A percentile compares a stretch with the other conserved stretches of the same genome.
These are phyloP conservation scores for Cuniculus paca DNA, from an alignment of 2,797 vertebrate genomes.

Conservation along the genomic window DNA sequence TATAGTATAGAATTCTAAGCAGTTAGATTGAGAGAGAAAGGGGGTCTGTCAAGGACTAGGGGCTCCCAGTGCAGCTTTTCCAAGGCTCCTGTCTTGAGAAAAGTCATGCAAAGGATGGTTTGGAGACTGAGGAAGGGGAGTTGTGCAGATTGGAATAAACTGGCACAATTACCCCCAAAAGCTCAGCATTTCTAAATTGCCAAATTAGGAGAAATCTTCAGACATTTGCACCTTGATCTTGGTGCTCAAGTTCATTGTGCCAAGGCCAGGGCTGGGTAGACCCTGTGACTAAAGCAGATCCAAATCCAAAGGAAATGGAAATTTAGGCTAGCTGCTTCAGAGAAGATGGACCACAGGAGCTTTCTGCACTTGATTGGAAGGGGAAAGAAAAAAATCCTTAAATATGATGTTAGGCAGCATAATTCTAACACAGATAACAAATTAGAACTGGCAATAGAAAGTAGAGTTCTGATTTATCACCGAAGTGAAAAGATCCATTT, in stretches of 20 bases:
- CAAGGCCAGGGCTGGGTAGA: background rate
- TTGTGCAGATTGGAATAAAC: background rate
- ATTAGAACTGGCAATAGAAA: background rate
- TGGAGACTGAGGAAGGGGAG: background rate
- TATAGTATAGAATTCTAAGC: background rate
- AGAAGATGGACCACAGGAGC: background rate
- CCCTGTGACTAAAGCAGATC: background rate
- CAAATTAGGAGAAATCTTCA: background rate
- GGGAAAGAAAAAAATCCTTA: slow-evolving; percentile 10
- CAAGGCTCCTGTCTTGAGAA: background rate
- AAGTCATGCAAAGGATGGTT: background rate
- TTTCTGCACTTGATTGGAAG: background rate
- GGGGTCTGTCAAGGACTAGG: background rate
- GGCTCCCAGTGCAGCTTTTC: background rate
- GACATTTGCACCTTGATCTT: background rate
- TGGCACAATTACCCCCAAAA: background rate
- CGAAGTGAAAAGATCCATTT: background rate
- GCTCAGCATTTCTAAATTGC: background rate
- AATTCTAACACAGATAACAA: background rate
- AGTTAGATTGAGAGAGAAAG: background rate
- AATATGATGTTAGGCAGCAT: background rate
- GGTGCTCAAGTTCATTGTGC: background rate
- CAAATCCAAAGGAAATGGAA: background rate
- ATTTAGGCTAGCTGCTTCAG: background rate
- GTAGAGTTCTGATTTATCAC: background rate